These are phyloP conservation scores for Linnaemya vulpina DNA, from an alignment of 2,888 invertebrate genomes.

Conservation along the genomic window DNA sequence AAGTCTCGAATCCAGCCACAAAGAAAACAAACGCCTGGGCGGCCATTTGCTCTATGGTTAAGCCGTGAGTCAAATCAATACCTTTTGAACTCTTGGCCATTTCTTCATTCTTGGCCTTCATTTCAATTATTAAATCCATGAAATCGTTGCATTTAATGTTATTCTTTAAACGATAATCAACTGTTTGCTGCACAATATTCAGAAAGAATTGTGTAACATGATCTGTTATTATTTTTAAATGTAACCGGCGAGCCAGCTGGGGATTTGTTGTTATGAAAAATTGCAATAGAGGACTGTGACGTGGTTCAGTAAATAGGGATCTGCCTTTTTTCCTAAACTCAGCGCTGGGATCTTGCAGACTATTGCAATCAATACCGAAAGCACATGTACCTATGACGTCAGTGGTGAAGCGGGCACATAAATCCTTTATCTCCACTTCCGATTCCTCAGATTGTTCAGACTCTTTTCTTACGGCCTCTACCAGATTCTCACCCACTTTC, in stretches of 20 bases:
- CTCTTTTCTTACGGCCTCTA: conserved; percentile 74
- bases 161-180: conserved; percentile 71
- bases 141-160: conserved; percentile 84
- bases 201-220: conserved; percentile 82
- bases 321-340: conserved; percentile 77
- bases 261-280: conserved; percentile 68
- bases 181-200: conserved; percentile 60
- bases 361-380: conserved; percentile 84
- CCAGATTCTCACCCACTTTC: conserved; percentile 49
- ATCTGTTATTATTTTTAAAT: conserved; percentile 67
- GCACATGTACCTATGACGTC: conserved; percentile 84
- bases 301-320: conserved; percentile 67
- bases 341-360: conserved; percentile 81
- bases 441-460: conserved; percentile 76
- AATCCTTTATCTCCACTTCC: conserved; percentile 82
- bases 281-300: conserved; percentile 59
- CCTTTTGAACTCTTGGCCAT: conserved; percentile 47
- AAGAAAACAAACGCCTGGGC: conserved; percentile 85
- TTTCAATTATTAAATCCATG: conserved; percentile 84
- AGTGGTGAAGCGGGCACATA: conserved; percentile 83
- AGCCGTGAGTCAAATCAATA: conserved; percentile 74
- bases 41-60: conserved; percentile 82
- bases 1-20: conserved; percentile 85
- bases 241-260: conserved; percentile 66
- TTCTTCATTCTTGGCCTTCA: conserved; percentile 81